Evolutionary conservation across 2,113 vertebrate species (phyloP), one percentile per base, ranked within the genome.

Genomic region (Colius striatus): DNA sequence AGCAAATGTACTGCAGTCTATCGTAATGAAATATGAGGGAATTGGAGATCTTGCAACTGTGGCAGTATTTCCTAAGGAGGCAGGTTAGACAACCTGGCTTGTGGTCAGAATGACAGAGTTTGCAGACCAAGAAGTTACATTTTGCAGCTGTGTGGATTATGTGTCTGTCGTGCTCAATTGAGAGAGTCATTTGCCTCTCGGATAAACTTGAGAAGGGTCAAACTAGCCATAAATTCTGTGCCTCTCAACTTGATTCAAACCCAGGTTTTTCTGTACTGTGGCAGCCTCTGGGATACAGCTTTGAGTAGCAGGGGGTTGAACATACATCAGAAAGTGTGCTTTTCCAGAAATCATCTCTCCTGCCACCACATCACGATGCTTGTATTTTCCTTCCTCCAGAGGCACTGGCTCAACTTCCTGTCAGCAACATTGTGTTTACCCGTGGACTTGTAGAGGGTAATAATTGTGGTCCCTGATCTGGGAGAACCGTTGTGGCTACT

Each of bases 1-100:
- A 94, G 85, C 61, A 89, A 94, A 79, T 68, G 54, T 82, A 54
- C 79, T 90, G 90, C 80, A 74, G 90, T 84, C 85, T 94, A 43
- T 89, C 0, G 17, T 61, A 89, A 55, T 86, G 88, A 96, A 93
- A 74, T 66, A 81, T 27, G 80, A 84, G 61, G 12, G 41, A 81
- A 68, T 0, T 72, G 19, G 43, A 72, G 73, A 62, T 94, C 68
- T 72, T 88, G 79, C 65, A 81, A 36, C 60, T 58, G 61, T 93
- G 68, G 71, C 55, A 87, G 26, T 81, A 77, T 84, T 92, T 95
- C 38, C 19, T 36, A 34, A 60, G 72, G 61, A 92, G 67, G 61
- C 63, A 84, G 45, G 45, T 75, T 63, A 60, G 72, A 27, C 36
- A 78, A 7, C 21, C 13, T 65, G 51, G 51, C 26, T 81, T 80